Base-by-base conservation (phyloP, 2,888 invertebrate species). In the Torymus tubicola region DNA sequence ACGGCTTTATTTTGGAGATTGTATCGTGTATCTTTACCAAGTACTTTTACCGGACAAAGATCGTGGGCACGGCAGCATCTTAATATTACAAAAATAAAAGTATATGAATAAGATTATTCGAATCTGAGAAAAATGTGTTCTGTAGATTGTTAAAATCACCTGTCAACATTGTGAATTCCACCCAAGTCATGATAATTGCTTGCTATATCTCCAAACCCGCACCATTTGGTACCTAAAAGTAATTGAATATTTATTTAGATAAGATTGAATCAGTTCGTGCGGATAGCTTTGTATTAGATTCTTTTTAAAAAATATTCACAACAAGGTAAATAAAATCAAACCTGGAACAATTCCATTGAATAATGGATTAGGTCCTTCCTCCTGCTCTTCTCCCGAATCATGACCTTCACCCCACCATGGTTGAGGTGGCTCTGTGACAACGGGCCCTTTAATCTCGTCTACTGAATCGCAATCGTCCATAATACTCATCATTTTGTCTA, bases 191-290 rank as follows among this genome's bases (percentile, higher is more conserved):
- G 95, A 91, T 96, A 97, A 87, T 95, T 93, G n/a, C 93, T 91
- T 0, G 98, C 97, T 84, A 96, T 94, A 90, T 97, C 97, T 0
- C 97, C 97, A 0, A 96, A 95, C 24, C 98, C 98, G 88, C 98
- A 98, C 97, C 97, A 97, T 90, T 96, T 97, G 58, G 97, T 97
- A 83, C 96, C 97, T 96, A 89, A 0, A 90, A 31, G 5, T 31
- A 31, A 31, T 31, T 31, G 4, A 31, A 31, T 31, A 31, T 31
- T 31, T 31, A 31, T 31, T 31, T 31, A 31, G 5, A 31, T 31
- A 31, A 31, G 4, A 31, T 31, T 31, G 31, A 31, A 31, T 31
- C 3, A 31, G 4, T 31, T 5, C 3, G 31, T 31, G n/a, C n/a
- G 3, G 31, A 31, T 31, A 31, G 5, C 31, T 31, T 31, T 31